Conservation (phyloP, 2,797 vertebrate species). For the Anguilla pacifica region DNA sequence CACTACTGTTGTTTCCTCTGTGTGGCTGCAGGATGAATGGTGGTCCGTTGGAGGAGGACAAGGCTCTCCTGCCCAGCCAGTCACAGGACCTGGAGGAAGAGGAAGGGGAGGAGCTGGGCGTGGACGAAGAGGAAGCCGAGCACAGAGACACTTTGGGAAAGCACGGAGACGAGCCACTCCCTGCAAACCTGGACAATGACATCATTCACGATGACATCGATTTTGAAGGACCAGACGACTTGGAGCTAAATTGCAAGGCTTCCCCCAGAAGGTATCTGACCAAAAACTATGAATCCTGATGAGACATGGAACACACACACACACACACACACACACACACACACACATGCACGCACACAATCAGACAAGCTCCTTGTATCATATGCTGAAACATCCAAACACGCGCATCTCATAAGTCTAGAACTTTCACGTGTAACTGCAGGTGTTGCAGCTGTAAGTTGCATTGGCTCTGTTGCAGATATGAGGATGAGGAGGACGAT, state of each 20-base stretch:
- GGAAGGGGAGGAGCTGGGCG: conserved; percentile 85
- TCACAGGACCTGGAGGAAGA: conserved; percentile 89
- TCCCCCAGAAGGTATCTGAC: conserved; percentile 82
- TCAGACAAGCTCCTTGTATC: no score
- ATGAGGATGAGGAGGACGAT: conserved; percentile 80
- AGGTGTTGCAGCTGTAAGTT: not conserved
- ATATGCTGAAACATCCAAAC: no score
- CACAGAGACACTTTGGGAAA: conserved; percentile 73
- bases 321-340: not conserved
- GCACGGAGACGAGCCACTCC: conserved; percentile 69
- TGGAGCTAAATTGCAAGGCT: conserved; percentile 86
- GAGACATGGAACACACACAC: not conserved
- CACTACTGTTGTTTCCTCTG: conserved; percentile 20
- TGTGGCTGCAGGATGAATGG: conserved; percentile 84
- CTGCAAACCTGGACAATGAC: conserved; percentile 74
- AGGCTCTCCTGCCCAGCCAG: conserved; percentile 77
- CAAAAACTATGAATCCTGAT: not conserved
- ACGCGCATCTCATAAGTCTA: not conserved
- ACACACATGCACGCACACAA: not conserved
- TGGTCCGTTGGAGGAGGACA: conserved; percentile 86
- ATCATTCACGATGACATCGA: conserved; percentile 79
- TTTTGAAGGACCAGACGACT: conserved; percentile 78
- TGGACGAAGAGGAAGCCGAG: conserved; percentile 88
- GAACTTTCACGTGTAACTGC: not conserved
- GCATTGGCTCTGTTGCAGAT: conserved; percentile 70